These are phyloP conservation scores for Athrips mouffetella DNA, from an alignment of 2,888 invertebrate genomes.

Conservation along the genomic window DNA sequence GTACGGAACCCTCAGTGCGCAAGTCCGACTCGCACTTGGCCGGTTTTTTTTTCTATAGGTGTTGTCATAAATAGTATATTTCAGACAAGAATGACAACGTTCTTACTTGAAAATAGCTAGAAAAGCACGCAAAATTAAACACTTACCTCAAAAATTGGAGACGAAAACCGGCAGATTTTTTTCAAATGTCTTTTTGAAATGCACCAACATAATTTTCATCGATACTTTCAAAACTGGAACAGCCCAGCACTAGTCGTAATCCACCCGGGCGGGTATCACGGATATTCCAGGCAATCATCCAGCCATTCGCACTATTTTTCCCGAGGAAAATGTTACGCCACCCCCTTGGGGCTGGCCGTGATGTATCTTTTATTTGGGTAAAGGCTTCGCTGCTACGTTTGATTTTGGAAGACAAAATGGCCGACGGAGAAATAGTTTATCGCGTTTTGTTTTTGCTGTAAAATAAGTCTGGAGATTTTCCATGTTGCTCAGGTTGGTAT, in stretches of 20 bases:
- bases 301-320: conserved; percentile 69
- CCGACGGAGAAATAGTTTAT: conserved; percentile 8
- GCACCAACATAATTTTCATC: neutral
- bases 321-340: conserved; percentile 55
- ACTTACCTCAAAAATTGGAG: too few relatives aligned
- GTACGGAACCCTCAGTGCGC: too few relatives aligned
- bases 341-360: conserved; percentile 40
- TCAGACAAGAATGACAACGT: too few relatives aligned
- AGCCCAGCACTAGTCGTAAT: conserved; percentile 6
- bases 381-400: conserved; percentile 23
- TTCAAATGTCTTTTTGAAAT: too few relatives aligned
- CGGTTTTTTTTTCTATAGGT: too few relatives aligned
- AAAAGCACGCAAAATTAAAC: too few relatives aligned
- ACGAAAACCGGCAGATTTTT: too few relatives aligned
- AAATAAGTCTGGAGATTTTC: too few relatives aligned
- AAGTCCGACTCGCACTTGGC: too few relatives aligned
- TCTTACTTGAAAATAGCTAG: too few relatives aligned
- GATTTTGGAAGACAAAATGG: conserved; percentile 15
- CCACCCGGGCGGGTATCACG: conserved; percentile 48
- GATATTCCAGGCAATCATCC: conserved; percentile 72
- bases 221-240: neutral
- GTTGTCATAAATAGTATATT: too few relatives aligned
- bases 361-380: conserved; percentile 60
- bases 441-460: neutral
- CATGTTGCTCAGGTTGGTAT: neutral